Percentiles rank a stretch among this genome's conserved stretches.
These are phyloP conservation scores for Sphaerophoria taeniata DNA, from an alignment of 2,888 invertebrate genomes.

Conservation along the genomic window DNA sequence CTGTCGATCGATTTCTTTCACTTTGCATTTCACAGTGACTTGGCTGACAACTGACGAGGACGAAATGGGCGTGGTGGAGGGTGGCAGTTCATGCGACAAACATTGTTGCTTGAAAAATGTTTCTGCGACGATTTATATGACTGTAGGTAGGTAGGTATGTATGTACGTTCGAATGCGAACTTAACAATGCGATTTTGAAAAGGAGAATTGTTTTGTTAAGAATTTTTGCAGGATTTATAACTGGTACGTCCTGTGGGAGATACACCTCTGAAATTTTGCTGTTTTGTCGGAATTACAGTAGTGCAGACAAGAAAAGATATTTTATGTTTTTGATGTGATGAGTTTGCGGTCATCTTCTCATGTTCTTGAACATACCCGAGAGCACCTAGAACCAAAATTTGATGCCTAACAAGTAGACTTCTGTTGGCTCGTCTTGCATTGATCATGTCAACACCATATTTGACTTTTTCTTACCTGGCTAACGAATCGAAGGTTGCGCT, in stretches of 20 bases:
- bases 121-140: conserved; percentile 39
- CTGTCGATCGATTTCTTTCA: conserved; percentile 62
- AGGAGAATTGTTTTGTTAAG: conserved; percentile 66
- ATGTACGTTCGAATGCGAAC: conserved; percentile 47
- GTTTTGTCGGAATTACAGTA: background rate
- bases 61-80: background rate
- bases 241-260: conserved; percentile 59
- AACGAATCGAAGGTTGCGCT: too few species aligned
- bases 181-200: conserved; percentile 64
- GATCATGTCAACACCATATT: too few species aligned
- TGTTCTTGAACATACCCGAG: too few species aligned
- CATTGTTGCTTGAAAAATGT: conserved; percentile 43
- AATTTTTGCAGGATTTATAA: conserved; percentile 68
- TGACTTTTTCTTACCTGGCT: too few species aligned
- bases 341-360: too few species aligned
- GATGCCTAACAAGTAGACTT: too few species aligned
- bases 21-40: background rate
- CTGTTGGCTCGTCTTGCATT: too few species aligned
- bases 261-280: conserved; percentile 54
- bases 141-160: background rate
- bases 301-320: background rate
- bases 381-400: too few species aligned
- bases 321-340: background rate
- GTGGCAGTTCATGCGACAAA: conserved; percentile 55
- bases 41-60: background rate